Conservation (phyloP, 2,113 vertebrate species). For the Nibea coibor region DNA sequence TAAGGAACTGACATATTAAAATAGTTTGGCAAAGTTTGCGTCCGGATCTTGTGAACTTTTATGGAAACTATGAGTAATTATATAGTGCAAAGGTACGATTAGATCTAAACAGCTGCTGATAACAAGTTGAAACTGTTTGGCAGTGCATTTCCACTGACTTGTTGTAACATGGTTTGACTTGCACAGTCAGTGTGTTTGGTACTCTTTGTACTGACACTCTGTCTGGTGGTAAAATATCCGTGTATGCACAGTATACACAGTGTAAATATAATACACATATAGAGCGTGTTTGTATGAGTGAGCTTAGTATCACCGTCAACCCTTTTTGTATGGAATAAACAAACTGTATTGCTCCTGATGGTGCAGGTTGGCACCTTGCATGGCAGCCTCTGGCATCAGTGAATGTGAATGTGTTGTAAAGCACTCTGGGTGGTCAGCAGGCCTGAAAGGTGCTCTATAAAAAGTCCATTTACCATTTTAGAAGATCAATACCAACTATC, state of each 20-base stretch:
- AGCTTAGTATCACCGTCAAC: too few species aligned
- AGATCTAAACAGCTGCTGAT: not conserved
- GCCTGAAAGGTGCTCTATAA: not conserved
- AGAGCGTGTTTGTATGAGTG: too few species aligned
- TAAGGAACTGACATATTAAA: not conserved
- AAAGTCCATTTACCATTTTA: not conserved
- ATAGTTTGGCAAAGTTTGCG: not conserved
- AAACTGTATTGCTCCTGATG: too few species aligned
- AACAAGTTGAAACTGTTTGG: not conserved
- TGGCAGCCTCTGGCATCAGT: too few species aligned
- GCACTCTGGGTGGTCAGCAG: too few species aligned
- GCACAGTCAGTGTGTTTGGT: slow-evolving; percentile 22
- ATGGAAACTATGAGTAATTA: not conserved
- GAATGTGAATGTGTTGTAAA: too few species aligned
- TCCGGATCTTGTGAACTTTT: not conserved
- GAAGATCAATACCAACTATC: not conserved
- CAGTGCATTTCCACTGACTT: slow-evolving; percentile 4
- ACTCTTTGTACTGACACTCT: slow-evolving; percentile 7
- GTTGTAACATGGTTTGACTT: slow-evolving; percentile 25
- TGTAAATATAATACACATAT: too few species aligned
- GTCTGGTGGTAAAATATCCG: slow-evolving; percentile 3
- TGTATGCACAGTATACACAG: not conserved
- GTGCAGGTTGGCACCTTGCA: too few species aligned
- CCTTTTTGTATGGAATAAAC: too few species aligned
- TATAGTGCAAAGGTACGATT: not conserved